Percentiles rank a stretch among this genome's conserved stretches.
Conservation (phyloP, 2,888 invertebrate species). For the Smittia sp. region DNA sequence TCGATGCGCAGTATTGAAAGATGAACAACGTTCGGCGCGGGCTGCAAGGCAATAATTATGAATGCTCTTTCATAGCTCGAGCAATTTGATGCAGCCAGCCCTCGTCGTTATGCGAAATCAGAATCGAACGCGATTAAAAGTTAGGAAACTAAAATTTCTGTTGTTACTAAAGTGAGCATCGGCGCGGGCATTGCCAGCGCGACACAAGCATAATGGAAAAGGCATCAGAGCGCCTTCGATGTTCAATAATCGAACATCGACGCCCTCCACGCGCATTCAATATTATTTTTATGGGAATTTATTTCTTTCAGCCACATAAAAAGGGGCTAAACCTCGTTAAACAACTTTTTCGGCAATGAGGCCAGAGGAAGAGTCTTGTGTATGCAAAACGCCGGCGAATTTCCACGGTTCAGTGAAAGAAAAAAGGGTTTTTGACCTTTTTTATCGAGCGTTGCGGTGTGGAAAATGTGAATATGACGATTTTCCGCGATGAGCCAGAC, state of each 20-base stretch:
- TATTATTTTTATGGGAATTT: conserved; percentile 26
- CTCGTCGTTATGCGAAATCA: not conserved
- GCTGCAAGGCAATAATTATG: conserved; percentile 37
- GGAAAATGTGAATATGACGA: not conserved
- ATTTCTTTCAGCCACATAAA: conserved; percentile 17
- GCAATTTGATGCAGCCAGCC: conserved; percentile 37
- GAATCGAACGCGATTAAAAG: not conserved
- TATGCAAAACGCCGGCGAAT: conserved; percentile 34
- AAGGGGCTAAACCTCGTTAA: conserved; percentile 43
- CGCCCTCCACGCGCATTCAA: conserved; percentile 31
- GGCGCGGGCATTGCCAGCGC: conserved; percentile 14
- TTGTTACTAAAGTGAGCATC: conserved; percentile 24
- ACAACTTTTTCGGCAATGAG: conserved; percentile 24
- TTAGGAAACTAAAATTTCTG: conserved; percentile 15
- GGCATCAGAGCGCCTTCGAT: conserved; percentile 25
- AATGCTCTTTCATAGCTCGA: conserved; percentile 29
- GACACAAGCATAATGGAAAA: conserved; percentile 8
- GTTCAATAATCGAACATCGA: conserved; percentile 42
- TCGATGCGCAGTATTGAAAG: not conserved
- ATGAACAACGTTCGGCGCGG: not conserved
- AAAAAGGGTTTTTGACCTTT: conserved; percentile 37
- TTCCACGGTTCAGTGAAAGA: conserved; percentile 2
- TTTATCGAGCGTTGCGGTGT: conserved; percentile 2
- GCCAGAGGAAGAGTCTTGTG: conserved; percentile 22
- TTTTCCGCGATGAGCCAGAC: not conserved